Evolutionary conservation across 2,113 vertebrate species (phyloP).

Genomic region (Platichthys stellatus): DNA sequence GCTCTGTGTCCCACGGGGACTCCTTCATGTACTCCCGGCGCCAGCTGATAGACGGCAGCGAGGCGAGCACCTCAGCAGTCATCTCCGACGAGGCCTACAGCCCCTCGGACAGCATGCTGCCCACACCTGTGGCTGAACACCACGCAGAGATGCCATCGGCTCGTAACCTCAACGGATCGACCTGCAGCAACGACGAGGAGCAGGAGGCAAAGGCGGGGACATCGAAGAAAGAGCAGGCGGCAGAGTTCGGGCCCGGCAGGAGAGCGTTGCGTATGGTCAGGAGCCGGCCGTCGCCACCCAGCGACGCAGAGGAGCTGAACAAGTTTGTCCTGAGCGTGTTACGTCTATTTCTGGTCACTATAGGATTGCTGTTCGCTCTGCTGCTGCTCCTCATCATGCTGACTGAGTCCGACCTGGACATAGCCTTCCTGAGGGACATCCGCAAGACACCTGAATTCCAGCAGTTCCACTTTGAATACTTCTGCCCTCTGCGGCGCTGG

Average conservation of each 20-base stretch:
- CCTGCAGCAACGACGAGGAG: conserved; percentile 90
- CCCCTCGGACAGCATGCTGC: conserved; percentile 91
- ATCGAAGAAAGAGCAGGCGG: conserved; percentile 71
- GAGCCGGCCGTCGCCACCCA: conserved; percentile 50
- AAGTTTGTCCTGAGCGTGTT: conserved; percentile 95
- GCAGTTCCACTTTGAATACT: conserved; percentile 98
- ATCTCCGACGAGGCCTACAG: conserved; percentile 92
- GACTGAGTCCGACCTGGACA: conserved; percentile 96
- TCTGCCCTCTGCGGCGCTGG: conserved; percentile 98
- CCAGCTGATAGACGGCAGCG: conserved; percentile 81
- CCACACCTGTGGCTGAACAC: conserved; percentile 91
- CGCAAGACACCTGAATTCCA: conserved; percentile 97
- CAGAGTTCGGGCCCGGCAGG: conserved; percentile 78
- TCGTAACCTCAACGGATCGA: conserved; percentile 87
- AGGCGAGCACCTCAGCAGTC: conserved; percentile 81
- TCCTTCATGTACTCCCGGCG: conserved; percentile 82
- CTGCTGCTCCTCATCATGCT: conserved; percentile 95
- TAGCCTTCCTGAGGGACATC: conserved; percentile 96
- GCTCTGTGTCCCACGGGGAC: conserved; percentile 88
- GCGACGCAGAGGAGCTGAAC: conserved; percentile 90
- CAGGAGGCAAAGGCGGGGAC: conserved; percentile 82
- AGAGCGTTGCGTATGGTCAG: conserved; percentile 79
- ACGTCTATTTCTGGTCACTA: conserved; percentile 93
- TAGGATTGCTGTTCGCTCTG: conserved; percentile 93
- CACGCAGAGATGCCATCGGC: conserved; percentile 87